A percentile compares a stretch with the other conserved stretches of the same genome.
These are phyloP conservation scores for Caretta caretta DNA, from an alignment of 2,113 vertebrate species.

Conservation along the genomic window DNA sequence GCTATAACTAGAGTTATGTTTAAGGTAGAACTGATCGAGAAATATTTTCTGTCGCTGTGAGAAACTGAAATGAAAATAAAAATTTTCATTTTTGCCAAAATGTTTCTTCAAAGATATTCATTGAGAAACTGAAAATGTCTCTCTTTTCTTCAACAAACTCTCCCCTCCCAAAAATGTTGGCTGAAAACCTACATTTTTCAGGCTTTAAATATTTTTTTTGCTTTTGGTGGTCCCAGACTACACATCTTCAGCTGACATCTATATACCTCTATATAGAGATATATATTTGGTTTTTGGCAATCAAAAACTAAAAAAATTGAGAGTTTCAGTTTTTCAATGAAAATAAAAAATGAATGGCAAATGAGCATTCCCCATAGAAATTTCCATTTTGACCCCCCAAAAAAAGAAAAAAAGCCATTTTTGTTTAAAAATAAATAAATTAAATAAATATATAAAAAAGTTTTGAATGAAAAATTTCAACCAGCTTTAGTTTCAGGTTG, in stretches of 20 bases:
- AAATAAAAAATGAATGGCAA: background rate
- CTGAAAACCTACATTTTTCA: background rate
- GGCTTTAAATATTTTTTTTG: background rate
- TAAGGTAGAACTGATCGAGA: background rate
- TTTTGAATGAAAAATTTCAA: background rate
- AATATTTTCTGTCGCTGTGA: background rate
- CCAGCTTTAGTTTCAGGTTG: background rate
- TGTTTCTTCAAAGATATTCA: background rate
- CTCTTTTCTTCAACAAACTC: background rate
- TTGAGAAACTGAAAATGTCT: background rate
- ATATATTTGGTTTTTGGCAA: no score
- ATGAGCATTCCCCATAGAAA: background rate
- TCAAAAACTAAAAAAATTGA: background rate
- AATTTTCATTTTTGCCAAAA: background rate
- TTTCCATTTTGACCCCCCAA: background rate
- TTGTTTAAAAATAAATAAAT: background rate
- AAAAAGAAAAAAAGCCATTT: background rate
- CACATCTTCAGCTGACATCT: background rate
- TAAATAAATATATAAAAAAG: no score
- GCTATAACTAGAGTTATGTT: background rate
- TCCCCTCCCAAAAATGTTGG: background rate
- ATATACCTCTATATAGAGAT: no score
- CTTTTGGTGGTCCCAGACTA: background rate
- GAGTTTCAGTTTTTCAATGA: background rate
- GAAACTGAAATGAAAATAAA: background rate